Conservation (phyloP, 2,888 invertebrate species). For the Agonopterix subpropinquella region DNA sequence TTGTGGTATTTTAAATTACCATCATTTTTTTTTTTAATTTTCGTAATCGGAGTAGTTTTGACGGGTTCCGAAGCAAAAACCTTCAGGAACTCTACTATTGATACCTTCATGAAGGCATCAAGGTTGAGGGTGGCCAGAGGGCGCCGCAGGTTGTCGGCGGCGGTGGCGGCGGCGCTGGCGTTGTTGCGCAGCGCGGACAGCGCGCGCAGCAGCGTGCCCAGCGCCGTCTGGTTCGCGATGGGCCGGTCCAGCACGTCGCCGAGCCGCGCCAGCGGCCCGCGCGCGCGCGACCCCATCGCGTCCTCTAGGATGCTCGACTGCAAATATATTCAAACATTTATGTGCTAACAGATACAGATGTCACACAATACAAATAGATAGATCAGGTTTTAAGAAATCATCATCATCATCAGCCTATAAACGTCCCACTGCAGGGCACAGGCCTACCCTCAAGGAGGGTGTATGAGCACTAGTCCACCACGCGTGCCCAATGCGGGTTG, state of each 20-base stretch:
- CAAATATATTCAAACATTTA: neutral
- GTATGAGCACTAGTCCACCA: too few relatives aligned
- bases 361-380: too few relatives aligned
- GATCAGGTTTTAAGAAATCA: too few relatives aligned
- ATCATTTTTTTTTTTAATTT: too few relatives aligned
- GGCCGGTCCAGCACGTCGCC: constrained; percentile 86
- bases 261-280: constrained; percentile 81
- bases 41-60: too few relatives aligned
- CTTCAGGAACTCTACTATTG: too few relatives aligned
- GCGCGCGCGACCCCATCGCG: constrained; percentile 81
- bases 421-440: too few relatives aligned
- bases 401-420: too few relatives aligned
- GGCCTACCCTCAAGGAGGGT: too few relatives aligned
- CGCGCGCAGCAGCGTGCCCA: constrained; percentile 81
- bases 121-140: constrained; percentile 83
- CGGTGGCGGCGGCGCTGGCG: constrained; percentile 83
- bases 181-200: constrained; percentile 83
- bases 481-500: too few relatives aligned
- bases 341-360: neutral
- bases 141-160: constrained; percentile 84
- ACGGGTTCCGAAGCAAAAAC: too few relatives aligned
- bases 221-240: constrained; percentile 85
- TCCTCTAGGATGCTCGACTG: constrained; percentile 86
- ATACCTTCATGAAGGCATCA: constrained; percentile 70
- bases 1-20: too few relatives aligned